Conservation (phyloP, 2,888 invertebrate genomes). For the Ypsolopha scabrella region DNA sequence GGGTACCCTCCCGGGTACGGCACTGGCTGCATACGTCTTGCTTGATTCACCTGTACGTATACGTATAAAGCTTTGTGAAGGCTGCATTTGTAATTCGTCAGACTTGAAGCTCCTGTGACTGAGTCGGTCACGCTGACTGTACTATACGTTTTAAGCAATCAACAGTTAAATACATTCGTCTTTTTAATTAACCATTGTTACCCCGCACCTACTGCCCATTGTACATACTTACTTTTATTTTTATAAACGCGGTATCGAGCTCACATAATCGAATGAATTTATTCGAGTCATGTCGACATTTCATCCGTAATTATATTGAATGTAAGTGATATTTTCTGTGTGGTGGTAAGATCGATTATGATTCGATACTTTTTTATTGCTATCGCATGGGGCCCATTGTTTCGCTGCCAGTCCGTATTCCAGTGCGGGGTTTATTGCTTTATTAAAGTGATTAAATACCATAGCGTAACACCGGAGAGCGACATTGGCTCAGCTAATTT, state of each 20-base stretch:
- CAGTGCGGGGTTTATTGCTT: slow-evolving; percentile 36
- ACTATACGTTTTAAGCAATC: slow-evolving; percentile 6
- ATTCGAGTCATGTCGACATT: slow-evolving; percentile 34
- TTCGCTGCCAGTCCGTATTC: slow-evolving; percentile 15
- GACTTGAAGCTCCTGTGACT: slow-evolving; percentile 4
- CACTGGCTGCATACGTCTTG: no score
- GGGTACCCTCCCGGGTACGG: no score
- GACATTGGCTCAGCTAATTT: slow-evolving; percentile 43
- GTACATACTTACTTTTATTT: slow-evolving; percentile 13
- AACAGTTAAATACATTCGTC: slow-evolving; percentile 7
- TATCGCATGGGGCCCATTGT: slow-evolving; percentile 46
- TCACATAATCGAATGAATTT: slow-evolving; percentile 22
- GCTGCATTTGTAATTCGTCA: no score
- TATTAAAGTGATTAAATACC: slow-evolving; percentile 58
- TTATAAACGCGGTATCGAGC: slow-evolving; percentile 14
- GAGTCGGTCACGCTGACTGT: slow-evolving; percentile 11
- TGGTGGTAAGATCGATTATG: slow-evolving; percentile 27
- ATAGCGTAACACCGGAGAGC: slow-evolving; percentile 35
- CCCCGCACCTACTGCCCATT: slow-evolving; percentile 21
- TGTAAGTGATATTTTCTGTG: slow-evolving; percentile 33
- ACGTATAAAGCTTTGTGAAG: no score
- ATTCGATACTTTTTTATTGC: slow-evolving; percentile 48
- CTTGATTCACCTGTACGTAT: no score
- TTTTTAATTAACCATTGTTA: slow-evolving; percentile 51
- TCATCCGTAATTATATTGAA: slow-evolving; percentile 33